Percentiles rank a stretch among this genome's conserved stretches.
phyloP scores from a whole-genome alignment of 2,113 vertebrate species.

The Dasyornis broadbenti region DNA sequence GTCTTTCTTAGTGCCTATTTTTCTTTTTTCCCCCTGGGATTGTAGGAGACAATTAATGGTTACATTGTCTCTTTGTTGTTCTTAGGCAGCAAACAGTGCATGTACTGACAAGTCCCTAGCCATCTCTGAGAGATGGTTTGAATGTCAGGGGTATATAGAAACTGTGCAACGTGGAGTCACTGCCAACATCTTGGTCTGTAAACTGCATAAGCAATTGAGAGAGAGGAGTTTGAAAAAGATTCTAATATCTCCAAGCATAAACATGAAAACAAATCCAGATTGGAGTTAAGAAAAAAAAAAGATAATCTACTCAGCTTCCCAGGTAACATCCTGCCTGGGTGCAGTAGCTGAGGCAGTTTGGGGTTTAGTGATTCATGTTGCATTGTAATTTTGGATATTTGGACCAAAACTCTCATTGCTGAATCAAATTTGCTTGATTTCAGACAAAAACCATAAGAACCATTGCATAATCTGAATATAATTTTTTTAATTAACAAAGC shows the following conservation, averaged over 20 bases:
- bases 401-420: not conserved
- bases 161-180: accelerated
- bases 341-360: not conserved
- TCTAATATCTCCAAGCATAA: not conserved
- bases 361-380: not conserved
- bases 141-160: not conserved
- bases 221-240: not conserved
- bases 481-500: not conserved
- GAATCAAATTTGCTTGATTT: not conserved
- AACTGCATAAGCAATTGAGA: not conserved
- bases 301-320: not conserved
- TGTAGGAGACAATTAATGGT: not conserved
- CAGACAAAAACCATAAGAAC: not conserved
- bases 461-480: not conserved
- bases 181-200: not conserved
- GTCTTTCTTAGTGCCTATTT: not conserved
- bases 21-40: too few species aligned
- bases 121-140: not conserved
- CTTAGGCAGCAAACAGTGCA: not conserved
- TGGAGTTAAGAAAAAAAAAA: not conserved
- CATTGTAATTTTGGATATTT: not conserved
- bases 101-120: not conserved
- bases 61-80: not conserved
- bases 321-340: not conserved
- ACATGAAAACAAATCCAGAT: not conserved